phyloP scores from a whole-genome alignment of 1,140 invertebrate genomes.

The Nephila pilipes region DNA sequence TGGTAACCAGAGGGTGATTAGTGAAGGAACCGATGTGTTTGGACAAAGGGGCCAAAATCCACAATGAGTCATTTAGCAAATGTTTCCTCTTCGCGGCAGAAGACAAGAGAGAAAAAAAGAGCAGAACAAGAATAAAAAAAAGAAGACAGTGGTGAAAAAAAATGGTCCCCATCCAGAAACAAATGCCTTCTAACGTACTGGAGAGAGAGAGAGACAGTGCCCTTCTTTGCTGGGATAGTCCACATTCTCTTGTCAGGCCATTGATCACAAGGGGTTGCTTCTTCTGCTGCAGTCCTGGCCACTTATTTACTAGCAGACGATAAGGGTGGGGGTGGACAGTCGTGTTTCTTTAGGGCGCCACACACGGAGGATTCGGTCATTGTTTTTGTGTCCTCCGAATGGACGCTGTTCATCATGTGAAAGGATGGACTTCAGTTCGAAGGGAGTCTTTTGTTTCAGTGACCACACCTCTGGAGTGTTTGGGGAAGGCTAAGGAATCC shows the following conservation, averaged over 20 bases:
- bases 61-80: constrained; percentile 68
- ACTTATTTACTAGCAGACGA: constrained; percentile 51
- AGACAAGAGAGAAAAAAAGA: background rate
- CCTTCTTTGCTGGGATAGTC: constrained; percentile 1
- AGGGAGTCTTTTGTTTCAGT: constrained; percentile 30
- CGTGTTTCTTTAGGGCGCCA: constrained; percentile 18
- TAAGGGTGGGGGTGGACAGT: background rate
- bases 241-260: constrained; percentile 45
- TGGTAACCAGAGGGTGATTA: constrained; percentile 30
- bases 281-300: constrained; percentile 10
- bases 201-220: background rate
- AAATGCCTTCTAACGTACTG: constrained; percentile 37
- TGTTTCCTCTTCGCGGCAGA: constrained; percentile 31
- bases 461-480: background rate
- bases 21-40: constrained; percentile 32
- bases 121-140: background rate
- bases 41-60: constrained; percentile 62
- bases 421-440: constrained; percentile 15
- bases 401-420: constrained; percentile 37
- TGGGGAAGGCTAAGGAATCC: background rate
- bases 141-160: background rate
- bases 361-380: constrained; percentile 32
- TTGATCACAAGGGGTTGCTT: constrained; percentile 32
- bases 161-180: constrained; percentile 39
- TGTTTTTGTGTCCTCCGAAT: constrained; percentile 29